These are phyloP conservation scores for Tholera decimalis DNA, from an alignment of 2,888 invertebrate genomes.

Conservation along the genomic window DNA sequence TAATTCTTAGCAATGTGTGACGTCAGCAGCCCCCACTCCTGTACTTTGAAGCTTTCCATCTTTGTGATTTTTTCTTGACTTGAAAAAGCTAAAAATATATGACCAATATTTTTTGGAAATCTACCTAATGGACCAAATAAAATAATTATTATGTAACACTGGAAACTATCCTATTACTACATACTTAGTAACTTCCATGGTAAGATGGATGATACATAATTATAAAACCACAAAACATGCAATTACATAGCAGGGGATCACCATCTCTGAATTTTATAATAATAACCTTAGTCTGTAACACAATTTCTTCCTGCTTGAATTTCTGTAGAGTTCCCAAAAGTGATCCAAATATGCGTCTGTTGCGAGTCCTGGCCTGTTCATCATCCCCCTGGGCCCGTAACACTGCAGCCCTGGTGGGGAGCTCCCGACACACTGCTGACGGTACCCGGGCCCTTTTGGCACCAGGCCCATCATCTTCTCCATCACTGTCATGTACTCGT, in stretches of 20 bases:
- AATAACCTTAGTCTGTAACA: constrained; percentile 94
- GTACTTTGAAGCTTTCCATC: no score
- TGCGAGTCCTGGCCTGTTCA: constrained; percentile 95
- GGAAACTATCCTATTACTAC: no score
- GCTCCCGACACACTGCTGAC: constrained; percentile 96
- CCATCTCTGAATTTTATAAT: not conserved
- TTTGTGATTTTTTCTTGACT: no score
- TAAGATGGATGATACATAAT: no score
- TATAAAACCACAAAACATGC: not conserved
- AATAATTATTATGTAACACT: no score
- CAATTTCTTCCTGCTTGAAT: constrained; percentile 98
- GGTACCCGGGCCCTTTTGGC: constrained; percentile 81
- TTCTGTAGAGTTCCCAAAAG: constrained; percentile 98
- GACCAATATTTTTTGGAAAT: no score
- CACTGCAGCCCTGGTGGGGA: constrained; percentile 93
- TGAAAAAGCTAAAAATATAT: no score
- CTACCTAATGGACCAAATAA: no score
- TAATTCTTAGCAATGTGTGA: no score
- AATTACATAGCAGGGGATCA: no score
- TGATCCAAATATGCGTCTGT: constrained; percentile 98
- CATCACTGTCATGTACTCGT: constrained; percentile 87
- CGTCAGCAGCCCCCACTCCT: no score
- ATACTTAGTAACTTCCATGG: no score
- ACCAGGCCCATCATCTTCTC: constrained; percentile 84
- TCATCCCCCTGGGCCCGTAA: constrained; percentile 95